Evolutionary conservation across 1,140 invertebrate species (phyloP).

Genomic region (Macrotrachela quadricornifera): DNA sequence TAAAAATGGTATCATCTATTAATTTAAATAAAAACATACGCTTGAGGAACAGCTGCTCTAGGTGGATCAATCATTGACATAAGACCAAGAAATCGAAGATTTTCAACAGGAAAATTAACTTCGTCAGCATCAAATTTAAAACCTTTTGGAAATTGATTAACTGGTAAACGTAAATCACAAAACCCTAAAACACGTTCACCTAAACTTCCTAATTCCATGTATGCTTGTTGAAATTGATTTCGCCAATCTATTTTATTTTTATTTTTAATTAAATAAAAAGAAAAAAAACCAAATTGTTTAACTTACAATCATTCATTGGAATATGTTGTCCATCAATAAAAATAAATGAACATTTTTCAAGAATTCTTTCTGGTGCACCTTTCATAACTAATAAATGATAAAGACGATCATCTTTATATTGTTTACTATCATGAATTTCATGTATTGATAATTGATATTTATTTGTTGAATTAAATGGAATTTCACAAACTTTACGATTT

Average conservation of each 20-base stretch:
- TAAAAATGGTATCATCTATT: too few species aligned
- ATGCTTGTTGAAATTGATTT: constrained; percentile 90
- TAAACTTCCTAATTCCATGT: constrained; percentile 85
- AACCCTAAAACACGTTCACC: constrained; percentile 85
- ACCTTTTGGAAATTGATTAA: constrained; percentile 61
- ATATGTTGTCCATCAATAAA: constrained; percentile 87
- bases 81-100: constrained; percentile 79
- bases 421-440: not conserved
- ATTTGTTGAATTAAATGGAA: constrained; percentile 97
- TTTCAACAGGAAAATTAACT: constrained; percentile 75
- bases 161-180: constrained; percentile 66
- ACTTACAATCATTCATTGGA: constrained; percentile 76
- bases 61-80: constrained; percentile 98
- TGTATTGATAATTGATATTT: constrained; percentile 55
- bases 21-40: not conserved
- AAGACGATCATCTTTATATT: not conserved
- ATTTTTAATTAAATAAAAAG: constrained; percentile 30
- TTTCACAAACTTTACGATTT: constrained; percentile 64
- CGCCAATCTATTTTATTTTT: constrained; percentile 94
- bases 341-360: constrained; percentile 81
- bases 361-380: constrained; percentile 89
- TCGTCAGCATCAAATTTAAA: constrained; percentile 70
- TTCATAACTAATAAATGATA: constrained; percentile 95
- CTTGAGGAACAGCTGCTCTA: constrained; percentile 32
- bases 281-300: constrained; percentile 52